Evolutionary conservation across 2,888 invertebrate genomes (phyloP).

Genomic region (Pristionchus mayeri): DNA sequence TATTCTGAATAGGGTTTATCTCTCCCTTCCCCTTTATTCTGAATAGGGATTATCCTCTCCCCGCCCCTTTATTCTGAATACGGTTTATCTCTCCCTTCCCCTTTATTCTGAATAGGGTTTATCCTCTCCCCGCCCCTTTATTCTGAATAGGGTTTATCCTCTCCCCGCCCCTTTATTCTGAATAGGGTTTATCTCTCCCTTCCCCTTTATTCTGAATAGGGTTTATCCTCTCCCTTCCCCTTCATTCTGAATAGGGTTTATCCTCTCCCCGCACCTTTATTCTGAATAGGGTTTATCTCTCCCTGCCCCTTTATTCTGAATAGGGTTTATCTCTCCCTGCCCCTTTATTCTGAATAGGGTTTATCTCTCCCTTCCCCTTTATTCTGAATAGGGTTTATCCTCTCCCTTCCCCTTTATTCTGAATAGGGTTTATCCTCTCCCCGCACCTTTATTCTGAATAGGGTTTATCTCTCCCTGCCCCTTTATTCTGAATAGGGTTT

Average conservation of each 20-base stretch:
- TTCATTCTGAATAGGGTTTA: conserved; percentile 14
- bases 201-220: conserved; percentile 36
- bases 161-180: conserved; percentile 33
- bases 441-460: conserved; percentile 41
- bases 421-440: background rate
- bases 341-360: conserved; percentile 29
- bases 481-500: conserved; percentile 20
- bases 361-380: background rate
- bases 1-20: conserved; percentile 2
- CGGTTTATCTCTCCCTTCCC: background rate
- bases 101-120: conserved; percentile 25
- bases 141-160: conserved; percentile 1
- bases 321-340: background rate
- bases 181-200: background rate
- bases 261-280: background rate
- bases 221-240: background rate
- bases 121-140: background rate
- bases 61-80: conserved; percentile 41
- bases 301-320: conserved; percentile 39
- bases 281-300: background rate
- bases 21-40: conserved; percentile 9
- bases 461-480: background rate
- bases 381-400: conserved; percentile 6
- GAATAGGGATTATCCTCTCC: background rate
- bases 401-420: conserved; percentile 30